These are phyloP conservation scores for Fragum whitleyi DNA, from an alignment of 2,888 invertebrate species.

Conservation along the genomic window DNA sequence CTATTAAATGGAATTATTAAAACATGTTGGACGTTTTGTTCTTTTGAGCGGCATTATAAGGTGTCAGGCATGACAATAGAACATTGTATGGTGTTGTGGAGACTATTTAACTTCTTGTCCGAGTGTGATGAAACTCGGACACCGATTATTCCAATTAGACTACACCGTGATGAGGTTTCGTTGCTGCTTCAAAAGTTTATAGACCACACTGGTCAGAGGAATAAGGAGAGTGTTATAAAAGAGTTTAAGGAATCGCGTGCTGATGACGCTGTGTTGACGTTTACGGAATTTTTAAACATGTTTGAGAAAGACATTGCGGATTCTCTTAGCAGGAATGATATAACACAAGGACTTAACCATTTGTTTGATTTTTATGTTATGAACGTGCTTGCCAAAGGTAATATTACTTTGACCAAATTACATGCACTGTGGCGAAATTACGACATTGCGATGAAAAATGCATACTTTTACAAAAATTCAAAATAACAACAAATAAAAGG, in stretches of 20 bases:
- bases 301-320: conserved; percentile 59
- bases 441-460: neutral
- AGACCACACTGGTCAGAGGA: conserved; percentile 57
- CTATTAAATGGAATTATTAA: conserved; percentile 47
- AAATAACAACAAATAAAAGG: too few species aligned
- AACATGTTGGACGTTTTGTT: conserved; percentile 60
- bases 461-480: too few species aligned
- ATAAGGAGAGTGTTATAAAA: conserved; percentile 44
- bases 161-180: conserved; percentile 76
- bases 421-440: too few species aligned
- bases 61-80: conserved; percentile 83
- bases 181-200: conserved; percentile 53
- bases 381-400: conserved; percentile 56
- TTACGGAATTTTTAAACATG: conserved; percentile 57
- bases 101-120: conserved; percentile 92
- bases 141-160: conserved; percentile 69
- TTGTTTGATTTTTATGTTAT: conserved; percentile 56
- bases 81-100: conserved; percentile 85
- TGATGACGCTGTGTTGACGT: conserved; percentile 36
- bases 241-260: conserved; percentile 26
- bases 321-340: conserved; percentile 43
- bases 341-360: conserved; percentile 47
- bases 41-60: conserved; percentile 48
- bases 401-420: neutral
- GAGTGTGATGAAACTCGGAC: conserved; percentile 87